Evolutionary conservation across 2,888 invertebrate genomes (phyloP), one percentile per base, ranked within the genome.

Genomic region (Branchipolynoe longqiensis): DNA sequence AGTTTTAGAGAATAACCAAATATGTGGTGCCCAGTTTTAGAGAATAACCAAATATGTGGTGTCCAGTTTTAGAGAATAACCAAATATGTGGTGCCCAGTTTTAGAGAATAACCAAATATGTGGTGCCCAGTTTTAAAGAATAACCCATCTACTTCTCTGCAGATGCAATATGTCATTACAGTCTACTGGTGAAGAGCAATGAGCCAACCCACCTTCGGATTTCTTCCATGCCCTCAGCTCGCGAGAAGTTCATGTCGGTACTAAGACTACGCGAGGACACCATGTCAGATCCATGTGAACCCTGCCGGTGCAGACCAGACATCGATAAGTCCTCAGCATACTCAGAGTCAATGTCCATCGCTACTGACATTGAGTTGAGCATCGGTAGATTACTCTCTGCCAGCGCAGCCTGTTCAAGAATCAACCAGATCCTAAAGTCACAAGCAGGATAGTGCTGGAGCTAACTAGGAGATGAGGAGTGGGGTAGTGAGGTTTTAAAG

Each of bases 351-450:
- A 82, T 41, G 89, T 90, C 86, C 89, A 89, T 82, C 4, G 41
- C 48, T 33, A 78, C 48, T 0, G 78, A 78, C 48, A 78, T 54
- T 87, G 87, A 59, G 90, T 89, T 89, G 90, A 92, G 88, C 93
- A 94, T 95, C 89, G 95, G 94, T 92, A 95, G 94, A 90, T 95
- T 95, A 90, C 94, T 95, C 91, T 95, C 95, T 84, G 95, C 95
- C 89, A 95, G 94, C 36, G 95, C 95, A 91, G 95, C 95, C 95
- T 95, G 93, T 87, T 94, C 94, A 73, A 48, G 48, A 48, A 48
- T 12, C 48, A 48, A 48, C 48, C 48, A 48, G 8, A 48, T 12
- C 8, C 18, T 48, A 48, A 48, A 8, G 18, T 18, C 48, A 18
- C 48, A 48, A 8, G 48, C 8, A 8, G 18, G 18, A 18, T 48